Evolutionary conservation across 2,113 vertebrate genomes (phyloP), one percentile per base, ranked within the genome.

Genomic region (Aspidoscelis tigris): DNA sequence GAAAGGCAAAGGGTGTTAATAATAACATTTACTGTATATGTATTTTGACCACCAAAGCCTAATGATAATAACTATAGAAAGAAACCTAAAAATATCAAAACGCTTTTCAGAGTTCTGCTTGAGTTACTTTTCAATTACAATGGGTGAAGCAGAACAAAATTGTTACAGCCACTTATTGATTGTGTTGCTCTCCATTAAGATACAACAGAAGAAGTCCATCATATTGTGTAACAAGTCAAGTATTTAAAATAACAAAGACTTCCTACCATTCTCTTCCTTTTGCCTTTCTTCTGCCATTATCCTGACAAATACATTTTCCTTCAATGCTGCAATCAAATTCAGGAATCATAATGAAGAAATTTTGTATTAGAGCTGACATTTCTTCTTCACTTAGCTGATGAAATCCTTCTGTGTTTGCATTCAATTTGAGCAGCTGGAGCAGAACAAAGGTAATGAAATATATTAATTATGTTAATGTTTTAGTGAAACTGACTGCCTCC

Each of bases 41-140:
- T 92, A 90, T 85, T 91, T 90, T 90, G 83, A 85, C 92, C 90
- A 89, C 89, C 78, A 89, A 90, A 93, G 80, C 6, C 12, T 88
- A 95, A 95, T 96, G 90, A 96, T 95, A 97, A 94, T 68, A 68
- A 65, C 26, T 22, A 26, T 61, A 83, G 75, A 82, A 93, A 95
- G 93, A 91, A 94, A 88, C 84, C 47, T 8, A 76, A 76, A 70
- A 88, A 88, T 90, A 92, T 90, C 91, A 86, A 90, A 93, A 95
- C 93, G 84, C 94, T 91, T 89, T 93, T 93, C 92, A 94, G 95
- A 96, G 96, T 97, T 97, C 97, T 97, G 96, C 97, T 96, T 97
- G 97, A 96, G 95, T 97, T 97, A 96, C 95, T 97, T 98, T 98
- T 97, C 97, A 98, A 98, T 98, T 98, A 98, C 93, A 93, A 95